These are phyloP conservation scores for Hirtodrosophila histrioides DNA, from an alignment of 2,888 invertebrate species.

Conservation along the genomic window DNA sequence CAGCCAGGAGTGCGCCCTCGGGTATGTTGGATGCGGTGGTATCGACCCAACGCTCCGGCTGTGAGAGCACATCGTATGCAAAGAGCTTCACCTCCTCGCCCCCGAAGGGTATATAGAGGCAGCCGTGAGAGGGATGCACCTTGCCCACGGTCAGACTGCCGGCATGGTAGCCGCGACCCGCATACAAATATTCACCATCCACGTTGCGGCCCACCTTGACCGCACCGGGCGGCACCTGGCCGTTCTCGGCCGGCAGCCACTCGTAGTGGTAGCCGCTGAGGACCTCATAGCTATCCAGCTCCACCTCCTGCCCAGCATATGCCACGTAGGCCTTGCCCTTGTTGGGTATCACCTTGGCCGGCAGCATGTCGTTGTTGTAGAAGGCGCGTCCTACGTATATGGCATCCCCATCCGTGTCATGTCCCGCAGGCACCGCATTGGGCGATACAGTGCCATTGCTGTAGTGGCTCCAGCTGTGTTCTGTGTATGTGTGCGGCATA, in stretches of 20 bases:
- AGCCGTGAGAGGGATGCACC: slow-evolving; percentile 86
- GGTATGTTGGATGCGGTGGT: slow-evolving; percentile 68
- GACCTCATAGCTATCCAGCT: slow-evolving; percentile 88
- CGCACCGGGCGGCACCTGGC: slow-evolving; percentile 87
- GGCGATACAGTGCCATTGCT: slow-evolving; percentile 76
- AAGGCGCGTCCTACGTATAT: slow-evolving; percentile 90
- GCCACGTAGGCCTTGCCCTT: slow-evolving; percentile 88
- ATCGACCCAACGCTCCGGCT: slow-evolving; percentile 72
- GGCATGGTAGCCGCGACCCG: slow-evolving; percentile 87
- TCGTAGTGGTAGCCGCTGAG: slow-evolving; percentile 87
- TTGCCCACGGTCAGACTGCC: slow-evolving; percentile 89
- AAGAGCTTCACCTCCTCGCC: slow-evolving; percentile 74
- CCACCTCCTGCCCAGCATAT: slow-evolving; percentile 87
- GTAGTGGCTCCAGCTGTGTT: slow-evolving; percentile 85
- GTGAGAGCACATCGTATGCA: slow-evolving; percentile 83
- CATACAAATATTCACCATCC: slow-evolving; percentile 88
- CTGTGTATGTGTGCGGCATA: slow-evolving; percentile 77
- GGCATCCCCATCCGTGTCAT: slow-evolving; percentile 88
- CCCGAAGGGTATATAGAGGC: slow-evolving; percentile 84
- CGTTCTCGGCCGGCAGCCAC: slow-evolving; percentile 87
- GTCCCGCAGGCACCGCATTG: slow-evolving; percentile 87
- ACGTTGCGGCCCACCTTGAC: slow-evolving; percentile 87
- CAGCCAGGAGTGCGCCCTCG: slow-evolving; percentile 67
- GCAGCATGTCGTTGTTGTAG: slow-evolving; percentile 87
- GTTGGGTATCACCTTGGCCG: slow-evolving; percentile 87